Evolutionary conservation across 1,140 invertebrate genomes (phyloP).

Genomic region (Pantala flavescens): DNA sequence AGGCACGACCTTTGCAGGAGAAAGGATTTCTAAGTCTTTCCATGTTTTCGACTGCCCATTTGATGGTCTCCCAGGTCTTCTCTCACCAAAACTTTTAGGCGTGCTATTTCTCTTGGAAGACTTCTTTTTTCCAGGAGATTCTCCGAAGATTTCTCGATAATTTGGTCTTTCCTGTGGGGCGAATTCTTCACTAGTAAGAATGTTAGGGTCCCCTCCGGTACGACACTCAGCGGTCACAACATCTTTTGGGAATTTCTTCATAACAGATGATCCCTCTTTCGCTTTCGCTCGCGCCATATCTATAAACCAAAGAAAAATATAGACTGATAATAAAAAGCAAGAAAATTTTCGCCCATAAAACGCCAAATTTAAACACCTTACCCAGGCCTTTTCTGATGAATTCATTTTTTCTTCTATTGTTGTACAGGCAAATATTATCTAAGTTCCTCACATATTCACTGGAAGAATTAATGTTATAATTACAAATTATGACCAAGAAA

Average conservation of each 20-base stretch:
- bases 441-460: constrained; percentile 67
- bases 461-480: constrained; percentile 33
- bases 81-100: constrained; percentile 28
- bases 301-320: constrained; percentile 26
- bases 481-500: background rate
- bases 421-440: constrained; percentile 61
- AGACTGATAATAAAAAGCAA: background rate
- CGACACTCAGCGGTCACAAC: constrained; percentile 54
- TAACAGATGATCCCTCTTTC: constrained; percentile 40
- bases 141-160: constrained; percentile 44
- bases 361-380: constrained; percentile 37
- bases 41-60: constrained; percentile 24
- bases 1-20: constrained; percentile 13
- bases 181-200: constrained; percentile 44
- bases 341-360: background rate
- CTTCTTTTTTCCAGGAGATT: constrained; percentile 27
- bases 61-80: constrained; percentile 34
- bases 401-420: constrained; percentile 61
- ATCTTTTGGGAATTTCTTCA: constrained; percentile 65
- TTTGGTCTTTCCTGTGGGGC: constrained; percentile 46
- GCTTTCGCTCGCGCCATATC: constrained; percentile 47
- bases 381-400: constrained; percentile 69
- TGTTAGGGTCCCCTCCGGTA: constrained; percentile 53
- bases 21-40: constrained; percentile 23
- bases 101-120: constrained; percentile 16